Percentiles rank a stretch among this genome's conserved stretches.
Evolutionary conservation across 2,113 vertebrate genomes (phyloP).

Genomic region (Lichenostomus cassidix): DNA sequence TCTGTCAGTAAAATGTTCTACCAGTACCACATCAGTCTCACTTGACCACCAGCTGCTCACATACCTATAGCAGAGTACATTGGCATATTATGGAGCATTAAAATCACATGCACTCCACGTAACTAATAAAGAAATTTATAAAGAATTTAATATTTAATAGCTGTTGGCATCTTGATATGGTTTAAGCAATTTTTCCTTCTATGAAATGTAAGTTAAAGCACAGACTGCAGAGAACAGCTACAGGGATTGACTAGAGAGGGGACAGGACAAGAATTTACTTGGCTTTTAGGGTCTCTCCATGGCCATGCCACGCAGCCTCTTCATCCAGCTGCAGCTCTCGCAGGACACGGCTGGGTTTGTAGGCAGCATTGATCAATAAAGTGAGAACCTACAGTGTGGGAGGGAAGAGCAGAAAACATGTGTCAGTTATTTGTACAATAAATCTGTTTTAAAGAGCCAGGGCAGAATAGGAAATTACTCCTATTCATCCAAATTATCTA

Average conservation of each 20-base stretch:
- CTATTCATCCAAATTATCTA: slow-evolving; percentile 45
- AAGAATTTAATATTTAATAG: background rate
- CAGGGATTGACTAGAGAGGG: background rate
- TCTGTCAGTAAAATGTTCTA: background rate
- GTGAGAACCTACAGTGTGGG: slow-evolving; percentile 82
- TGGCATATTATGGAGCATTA: background rate
- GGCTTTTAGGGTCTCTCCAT: slow-evolving; percentile 96
- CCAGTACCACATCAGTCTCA: background rate
- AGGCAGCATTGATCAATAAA: slow-evolving; percentile 94
- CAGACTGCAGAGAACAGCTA: background rate
- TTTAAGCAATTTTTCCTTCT: background rate
- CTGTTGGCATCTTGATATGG: background rate
- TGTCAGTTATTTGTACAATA: slow-evolving; percentile 10
- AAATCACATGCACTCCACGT: background rate
- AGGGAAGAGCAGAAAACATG: background rate
- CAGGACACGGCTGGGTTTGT: slow-evolving; percentile 96
- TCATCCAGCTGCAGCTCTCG: slow-evolving; percentile 95
- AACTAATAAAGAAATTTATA: background rate
- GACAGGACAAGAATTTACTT: slow-evolving; percentile 81
- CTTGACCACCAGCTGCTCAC: background rate
- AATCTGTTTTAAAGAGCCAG: background rate
- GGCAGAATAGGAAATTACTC: slow-evolving; percentile 20
- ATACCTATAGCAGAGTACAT: background rate
- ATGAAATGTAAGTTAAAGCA: background rate
- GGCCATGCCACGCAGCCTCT: slow-evolving; percentile 91